Base-by-base conservation (phyloP, 2,113 vertebrate genomes). In the Cynocephalus volans region DNA sequence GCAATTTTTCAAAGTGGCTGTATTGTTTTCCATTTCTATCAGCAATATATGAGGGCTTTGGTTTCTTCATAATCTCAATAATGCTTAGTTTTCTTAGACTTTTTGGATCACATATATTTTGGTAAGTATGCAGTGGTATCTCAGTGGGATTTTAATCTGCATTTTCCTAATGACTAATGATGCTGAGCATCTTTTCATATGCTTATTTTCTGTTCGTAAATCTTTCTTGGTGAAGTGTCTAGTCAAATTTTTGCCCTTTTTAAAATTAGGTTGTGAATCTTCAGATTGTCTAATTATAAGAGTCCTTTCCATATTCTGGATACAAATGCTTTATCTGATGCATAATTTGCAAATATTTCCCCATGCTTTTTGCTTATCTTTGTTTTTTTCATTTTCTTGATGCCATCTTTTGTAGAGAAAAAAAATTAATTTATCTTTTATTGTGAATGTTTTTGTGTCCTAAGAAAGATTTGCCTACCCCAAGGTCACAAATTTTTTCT, bases 341-440 rank as follows among this genome's bases (percentile, higher is more conserved):
- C 3, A 45, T 69, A 92, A 82, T 58, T 76, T 77, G n/a, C 26
- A 93, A 86, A 69, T 80, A 91, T 93, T 86, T 79, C 58, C 15
- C n/a, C 41, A 56, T 88, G 88, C 17, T 8, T 88, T 88, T 50
- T 26, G 52, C 8, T 54, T 88, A 4, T 90, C 18, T 72, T 76
- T 89, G 60, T 58, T 45, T 56, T 56, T 64, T 56, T 33, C 9
- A 80, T 50, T 91, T 95, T 45, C 41, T 82, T 54, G 77, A 56
- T 69, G 11, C 1, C 19, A 41, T 80, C 18, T 45, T 89, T 67
- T 60, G 8, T 33, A 84, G 23, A 77, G 26, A 7, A 88, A 50
- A 87, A 6, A 12, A 80, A 58, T 90, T 45, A 58, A 62, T 64
- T 94, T 92, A 77, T 88, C 50, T 48, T 41, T n/a, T 92, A 48